These are phyloP conservation scores for Dromococcyx pavoninus DNA, from an alignment of 2,797 vertebrate species.

Conservation along the genomic window DNA sequence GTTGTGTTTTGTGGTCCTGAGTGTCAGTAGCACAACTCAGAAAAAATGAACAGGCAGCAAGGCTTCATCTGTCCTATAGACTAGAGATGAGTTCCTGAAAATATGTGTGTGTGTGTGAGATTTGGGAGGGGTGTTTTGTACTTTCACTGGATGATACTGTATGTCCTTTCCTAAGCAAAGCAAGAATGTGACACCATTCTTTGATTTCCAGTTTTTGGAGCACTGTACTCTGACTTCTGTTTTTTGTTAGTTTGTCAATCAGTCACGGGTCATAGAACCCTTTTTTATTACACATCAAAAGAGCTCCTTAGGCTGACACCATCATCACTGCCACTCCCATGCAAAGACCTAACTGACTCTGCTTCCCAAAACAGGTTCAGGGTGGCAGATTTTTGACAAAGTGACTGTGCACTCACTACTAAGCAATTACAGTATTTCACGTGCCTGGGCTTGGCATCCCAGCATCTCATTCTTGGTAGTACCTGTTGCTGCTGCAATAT, in stretches of 20 bases:
- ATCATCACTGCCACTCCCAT: background rate
- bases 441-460: background rate
- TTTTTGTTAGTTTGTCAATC: background rate
- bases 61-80: background rate
- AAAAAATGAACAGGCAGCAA: background rate
- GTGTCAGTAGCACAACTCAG: background rate
- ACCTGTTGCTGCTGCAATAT: conserved; percentile 73
- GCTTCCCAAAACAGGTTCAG: background rate
- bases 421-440: background rate
- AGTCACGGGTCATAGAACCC: background rate
- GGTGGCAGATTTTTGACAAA: background rate
- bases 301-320: background rate
- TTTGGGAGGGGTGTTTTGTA: background rate
- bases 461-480: background rate
- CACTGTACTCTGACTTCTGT: background rate
- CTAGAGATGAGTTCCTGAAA: background rate
- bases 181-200: background rate
- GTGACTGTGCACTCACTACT: background rate
- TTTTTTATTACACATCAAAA: background rate
- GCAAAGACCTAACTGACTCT: background rate
- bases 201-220: background rate
- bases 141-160: background rate
- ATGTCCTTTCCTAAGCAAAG: background rate
- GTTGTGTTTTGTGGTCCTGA: background rate
- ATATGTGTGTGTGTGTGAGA: background rate